Conservation (phyloP, 2,888 invertebrate genomes). For the Cynaeus angustus region DNA sequence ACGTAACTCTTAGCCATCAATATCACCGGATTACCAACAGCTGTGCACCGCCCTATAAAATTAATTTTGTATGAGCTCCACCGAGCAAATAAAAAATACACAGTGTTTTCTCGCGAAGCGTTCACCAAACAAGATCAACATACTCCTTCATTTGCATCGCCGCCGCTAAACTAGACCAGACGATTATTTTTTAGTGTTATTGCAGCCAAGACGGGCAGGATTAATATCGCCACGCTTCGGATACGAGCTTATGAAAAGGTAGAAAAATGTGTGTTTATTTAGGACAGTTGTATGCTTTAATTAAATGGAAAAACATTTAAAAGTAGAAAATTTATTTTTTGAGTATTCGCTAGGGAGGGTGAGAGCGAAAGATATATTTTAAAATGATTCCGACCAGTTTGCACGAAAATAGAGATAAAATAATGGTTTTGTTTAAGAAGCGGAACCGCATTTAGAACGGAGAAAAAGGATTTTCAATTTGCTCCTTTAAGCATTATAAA, state of each 20-base stretch:
- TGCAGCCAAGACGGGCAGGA: slow-evolving; percentile 5
- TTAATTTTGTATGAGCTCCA: slow-evolving; percentile 46
- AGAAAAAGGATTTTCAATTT: too few species aligned
- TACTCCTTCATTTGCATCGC: slow-evolving; percentile 29
- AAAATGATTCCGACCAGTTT: too few species aligned
- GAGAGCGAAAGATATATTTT: too few species aligned
- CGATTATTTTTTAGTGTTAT: slow-evolving; percentile 31
- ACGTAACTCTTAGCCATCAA: slow-evolving; percentile 44
- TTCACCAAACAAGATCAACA: slow-evolving; percentile 18
- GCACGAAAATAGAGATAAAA: too few species aligned
- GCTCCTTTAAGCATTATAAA: too few species aligned
- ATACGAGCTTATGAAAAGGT: slow-evolving; percentile 24
- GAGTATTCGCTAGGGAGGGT: background rate
- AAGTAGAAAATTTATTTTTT: slow-evolving; percentile 10
- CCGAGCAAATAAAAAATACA: slow-evolving; percentile 20
- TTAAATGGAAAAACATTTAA: slow-evolving; percentile 27
- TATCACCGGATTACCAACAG: slow-evolving; percentile 47
- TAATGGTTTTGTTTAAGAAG: too few species aligned
- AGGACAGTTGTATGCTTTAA: background rate
- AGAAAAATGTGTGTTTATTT: slow-evolving; percentile 21
- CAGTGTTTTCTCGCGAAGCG: slow-evolving; percentile 18
- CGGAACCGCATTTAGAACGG: too few species aligned
- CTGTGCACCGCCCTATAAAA: slow-evolving; percentile 47
- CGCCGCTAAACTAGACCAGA: slow-evolving; percentile 16
- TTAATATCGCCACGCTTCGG: slow-evolving; percentile 9